Base-by-base conservation (phyloP, 23 tunicate species). In the Trididemnum miniatum region DNA sequence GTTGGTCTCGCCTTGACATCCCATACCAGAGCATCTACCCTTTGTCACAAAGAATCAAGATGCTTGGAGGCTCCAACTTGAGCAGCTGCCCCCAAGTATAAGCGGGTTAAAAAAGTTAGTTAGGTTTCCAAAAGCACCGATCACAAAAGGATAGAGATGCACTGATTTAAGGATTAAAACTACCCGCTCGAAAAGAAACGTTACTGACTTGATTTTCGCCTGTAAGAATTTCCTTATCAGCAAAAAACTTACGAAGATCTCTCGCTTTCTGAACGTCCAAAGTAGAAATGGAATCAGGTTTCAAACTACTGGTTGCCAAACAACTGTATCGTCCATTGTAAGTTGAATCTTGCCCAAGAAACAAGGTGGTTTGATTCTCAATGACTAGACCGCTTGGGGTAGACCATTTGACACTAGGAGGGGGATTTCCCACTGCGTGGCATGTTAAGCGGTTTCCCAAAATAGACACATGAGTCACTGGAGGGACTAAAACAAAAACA, bases 231-330 rank as follows among this genome's bases (percentile, higher is more conserved):
- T n/a, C n/a, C n/a, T n/a, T n/a, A n/a, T n/a, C n/a, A n/a, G n/a
- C n/a, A n/a, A n/a, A n/a, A n/a, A n/a, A n/a, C 94, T 88, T 69
- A 88, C 94, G 94, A 38, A 88, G 59, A 64, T 66, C 80, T 24
- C 36, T 32, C 39, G 94, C 72, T 22, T 77, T 76, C 32, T 82
- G 80, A 20, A 88, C 83, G 35, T 75, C 80, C 25, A 88, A 2
- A 20, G 78, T 52, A 12, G 83, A 71, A 33, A 65, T 25, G 1
- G 84, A 85, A 20, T 71, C 94, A 1, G 94, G 94, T 24, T 69
- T 80, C n/a, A 88, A 59, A 31, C 26, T 30, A 71, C 84, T 88
- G 26, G 73, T 40, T 12, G 94, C 94, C 22, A 59, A 0, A 59
- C 94, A 88, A 57, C 66, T 82, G 72, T 88, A 88, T 26, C 79